phyloP scores from a whole-genome alignment of 2,113 vertebrate species.

The Ammodytes marinus region DNA sequence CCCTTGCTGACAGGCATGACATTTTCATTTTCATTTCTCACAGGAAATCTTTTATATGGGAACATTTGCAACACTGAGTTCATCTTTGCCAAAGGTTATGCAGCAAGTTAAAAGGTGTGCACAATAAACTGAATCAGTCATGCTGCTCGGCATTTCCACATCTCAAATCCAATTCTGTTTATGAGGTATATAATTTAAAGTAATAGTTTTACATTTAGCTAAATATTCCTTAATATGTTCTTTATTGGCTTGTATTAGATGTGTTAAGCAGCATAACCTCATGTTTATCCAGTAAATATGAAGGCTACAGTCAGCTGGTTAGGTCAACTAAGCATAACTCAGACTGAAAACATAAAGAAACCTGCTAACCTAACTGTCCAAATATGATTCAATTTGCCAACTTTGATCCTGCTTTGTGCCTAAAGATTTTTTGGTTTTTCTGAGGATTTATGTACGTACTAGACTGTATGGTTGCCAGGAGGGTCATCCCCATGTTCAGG shows the following conservation, averaged over 20 bases:
- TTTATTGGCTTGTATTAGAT: conserved; percentile 2
- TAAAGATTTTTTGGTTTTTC: no score
- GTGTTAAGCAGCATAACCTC: background rate
- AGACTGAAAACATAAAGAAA: background rate
- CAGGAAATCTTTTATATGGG: conserved; percentile 32
- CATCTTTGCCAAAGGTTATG: conserved; percentile 33
- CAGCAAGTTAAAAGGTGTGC: conserved; percentile 10
- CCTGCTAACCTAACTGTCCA: conserved; percentile 3
- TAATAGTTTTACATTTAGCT: conserved; percentile 12
- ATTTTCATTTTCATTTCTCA: conserved; percentile 49
- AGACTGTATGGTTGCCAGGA: no score
- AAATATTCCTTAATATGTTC: conserved; percentile 1
- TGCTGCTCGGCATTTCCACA: background rate
- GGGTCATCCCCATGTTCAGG: no score
- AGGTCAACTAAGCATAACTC: conserved; percentile 4
- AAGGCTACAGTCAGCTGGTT: background rate
- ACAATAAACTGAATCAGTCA: background rate
- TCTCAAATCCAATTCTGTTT: conserved; percentile 10
- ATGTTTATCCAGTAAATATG: background rate
- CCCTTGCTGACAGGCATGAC: conserved; percentile 30
- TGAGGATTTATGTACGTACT: no score
- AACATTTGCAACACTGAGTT: conserved; percentile 11
- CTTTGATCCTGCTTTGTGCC: background rate
- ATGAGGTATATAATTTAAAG: conserved; percentile 14
- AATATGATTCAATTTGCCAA: background rate